Evolutionary conservation across 2,797 vertebrate species (phyloP).

Genomic region (Cuniculus paca): DNA sequence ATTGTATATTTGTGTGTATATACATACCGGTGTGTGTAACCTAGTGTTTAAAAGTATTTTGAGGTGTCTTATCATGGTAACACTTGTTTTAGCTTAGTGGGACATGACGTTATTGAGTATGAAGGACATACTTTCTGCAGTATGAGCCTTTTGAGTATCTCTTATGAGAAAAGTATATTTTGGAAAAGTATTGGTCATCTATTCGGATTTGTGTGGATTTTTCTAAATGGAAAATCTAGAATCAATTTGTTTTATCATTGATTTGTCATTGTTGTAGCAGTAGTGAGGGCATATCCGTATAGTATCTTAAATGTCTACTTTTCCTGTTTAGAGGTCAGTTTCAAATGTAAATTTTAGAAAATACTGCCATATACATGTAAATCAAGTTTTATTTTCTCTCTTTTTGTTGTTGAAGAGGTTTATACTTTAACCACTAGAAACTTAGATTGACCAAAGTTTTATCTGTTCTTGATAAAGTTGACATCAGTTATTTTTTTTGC

Average conservation of each 20-base stretch:
- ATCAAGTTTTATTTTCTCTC: neutral
- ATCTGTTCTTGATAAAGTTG: conserved; percentile 8
- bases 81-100: neutral
- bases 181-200: conserved; percentile 17
- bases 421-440: conserved; percentile 28
- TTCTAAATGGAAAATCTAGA: neutral
- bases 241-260: neutral
- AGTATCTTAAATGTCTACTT: neutral
- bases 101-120: neutral
- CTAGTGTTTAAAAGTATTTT: neutral
- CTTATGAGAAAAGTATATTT: neutral
- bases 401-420: conserved; percentile 23
- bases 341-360: conserved; percentile 49
- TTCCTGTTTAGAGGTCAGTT: conserved; percentile 42
- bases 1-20: neutral
- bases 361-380: neutral
- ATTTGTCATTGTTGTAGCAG: conserved; percentile 29
- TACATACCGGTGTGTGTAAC: neutral
- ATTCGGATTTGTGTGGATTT: neutral
- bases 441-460: neutral
- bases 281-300: neutral
- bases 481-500: neutral
- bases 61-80: neutral
- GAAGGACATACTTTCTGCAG: neutral
- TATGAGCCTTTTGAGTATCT: neutral